Evolutionary conservation across 92 coral and sea anemone genomes (phyloP).

Genomic region (Pocillopora grandis): DNA sequence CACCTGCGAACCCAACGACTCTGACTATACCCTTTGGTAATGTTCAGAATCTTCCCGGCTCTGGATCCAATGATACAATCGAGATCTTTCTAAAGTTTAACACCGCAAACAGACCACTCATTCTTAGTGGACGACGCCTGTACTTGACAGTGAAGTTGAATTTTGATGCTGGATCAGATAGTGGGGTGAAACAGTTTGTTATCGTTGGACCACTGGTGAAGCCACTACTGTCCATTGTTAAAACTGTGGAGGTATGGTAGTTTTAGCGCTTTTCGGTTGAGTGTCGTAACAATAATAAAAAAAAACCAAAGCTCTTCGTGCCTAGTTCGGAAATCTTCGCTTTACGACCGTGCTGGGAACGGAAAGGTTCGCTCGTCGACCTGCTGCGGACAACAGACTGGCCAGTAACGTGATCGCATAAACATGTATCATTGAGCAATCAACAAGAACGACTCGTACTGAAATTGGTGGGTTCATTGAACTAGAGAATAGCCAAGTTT

Average conservation of each 20-base stretch:
- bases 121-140: slow-evolving; percentile 80
- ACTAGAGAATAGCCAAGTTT: no score
- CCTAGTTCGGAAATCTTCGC: no score
- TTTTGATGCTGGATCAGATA: slow-evolving; percentile 60
- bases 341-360: no score
- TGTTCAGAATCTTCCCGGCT: slow-evolving; percentile 73
- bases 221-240: slow-evolving; percentile 74
- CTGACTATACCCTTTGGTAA: slow-evolving; percentile 66
- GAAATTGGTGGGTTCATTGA: no score
- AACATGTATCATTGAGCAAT: no score
- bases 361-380: no score
- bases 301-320: no score
- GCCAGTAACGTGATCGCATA: no score
- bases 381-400: no score
- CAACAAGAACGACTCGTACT: no score
- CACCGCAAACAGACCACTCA: slow-evolving; percentile 71
- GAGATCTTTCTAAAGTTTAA: slow-evolving; percentile 59
- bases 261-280: not conserved
- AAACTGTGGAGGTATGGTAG: slow-evolving; percentile 67
- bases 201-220: slow-evolving; percentile 80
- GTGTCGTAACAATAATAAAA: not conserved
- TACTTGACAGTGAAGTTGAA: slow-evolving; percentile 41
- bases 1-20: slow-evolving; percentile 44
- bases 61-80: slow-evolving; percentile 58
- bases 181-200: slow-evolving; percentile 46